These are phyloP conservation scores for Oasisia sp. DNA, from an alignment of 2,888 invertebrate genomes.

Conservation along the genomic window DNA sequence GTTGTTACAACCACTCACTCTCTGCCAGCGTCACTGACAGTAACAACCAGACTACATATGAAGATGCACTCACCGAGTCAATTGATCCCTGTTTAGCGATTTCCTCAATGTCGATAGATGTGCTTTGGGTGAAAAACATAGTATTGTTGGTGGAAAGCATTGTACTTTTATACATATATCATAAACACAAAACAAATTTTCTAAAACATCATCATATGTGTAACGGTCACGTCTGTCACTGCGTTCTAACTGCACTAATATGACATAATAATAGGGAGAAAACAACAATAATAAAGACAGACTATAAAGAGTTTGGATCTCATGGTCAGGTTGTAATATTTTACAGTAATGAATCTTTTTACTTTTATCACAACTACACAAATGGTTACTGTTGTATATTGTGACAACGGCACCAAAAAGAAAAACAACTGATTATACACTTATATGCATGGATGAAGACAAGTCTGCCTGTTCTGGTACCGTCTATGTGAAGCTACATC, in stretches of 20 bases:
- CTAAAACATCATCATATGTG: not conserved
- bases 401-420: not conserved
- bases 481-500: not conserved
- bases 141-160: not conserved
- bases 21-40: not conserved
- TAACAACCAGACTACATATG: not conserved
- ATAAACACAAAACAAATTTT: not conserved
- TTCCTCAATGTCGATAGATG: constrained; percentile 6
- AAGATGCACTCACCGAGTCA: not conserved
- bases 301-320: too few relatives aligned
- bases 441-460: not conserved
- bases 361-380: too few relatives aligned
- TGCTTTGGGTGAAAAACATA: not conserved
- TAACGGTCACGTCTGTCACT: not conserved
- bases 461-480: not conserved
- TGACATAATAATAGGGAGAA: not conserved
- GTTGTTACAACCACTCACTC: not conserved
- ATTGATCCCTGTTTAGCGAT: constrained; percentile 4
- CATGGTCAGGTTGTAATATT: too few relatives aligned
- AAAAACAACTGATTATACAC: too few relatives aligned
- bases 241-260: not conserved
- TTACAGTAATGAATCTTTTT: too few relatives aligned
- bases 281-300: not conserved
- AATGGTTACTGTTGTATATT: not conserved
- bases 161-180: not conserved